Conservation (phyloP, 2,888 invertebrate species). For the Meliscaeva auricollis region DNA sequence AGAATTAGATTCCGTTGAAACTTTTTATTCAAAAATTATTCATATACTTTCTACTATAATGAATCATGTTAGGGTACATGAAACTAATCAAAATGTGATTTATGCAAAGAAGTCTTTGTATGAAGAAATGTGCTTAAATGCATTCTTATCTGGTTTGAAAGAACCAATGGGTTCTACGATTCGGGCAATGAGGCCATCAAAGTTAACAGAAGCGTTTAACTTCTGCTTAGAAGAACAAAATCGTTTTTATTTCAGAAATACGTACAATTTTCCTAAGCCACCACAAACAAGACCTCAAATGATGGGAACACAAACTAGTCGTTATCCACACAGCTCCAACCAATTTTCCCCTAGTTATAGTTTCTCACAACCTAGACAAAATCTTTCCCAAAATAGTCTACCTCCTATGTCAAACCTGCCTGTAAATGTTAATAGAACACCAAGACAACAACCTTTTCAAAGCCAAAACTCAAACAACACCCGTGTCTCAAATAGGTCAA, state of each 20-base stretch:
- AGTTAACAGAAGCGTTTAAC: constrained; percentile 36
- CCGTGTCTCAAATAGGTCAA: background rate
- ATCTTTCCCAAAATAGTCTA: too few relatives aligned
- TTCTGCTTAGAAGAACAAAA: constrained; percentile 63
- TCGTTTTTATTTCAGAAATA: background rate
- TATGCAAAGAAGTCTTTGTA: constrained; percentile 45
- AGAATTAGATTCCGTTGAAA: background rate
- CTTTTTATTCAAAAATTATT: background rate
- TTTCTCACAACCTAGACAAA: too few relatives aligned
- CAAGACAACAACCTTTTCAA: too few relatives aligned
- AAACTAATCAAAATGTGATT: constrained; percentile 44
- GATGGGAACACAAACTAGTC: background rate
- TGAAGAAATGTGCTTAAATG: constrained; percentile 60
- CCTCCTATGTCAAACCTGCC: too few relatives aligned
- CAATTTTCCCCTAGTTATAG: too few relatives aligned
- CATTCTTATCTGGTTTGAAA: constrained; percentile 54
- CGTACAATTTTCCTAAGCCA: too few relatives aligned
- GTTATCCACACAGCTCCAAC: background rate
- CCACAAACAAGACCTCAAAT: background rate
- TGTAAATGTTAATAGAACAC: too few relatives aligned
- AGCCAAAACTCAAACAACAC: too few relatives aligned
- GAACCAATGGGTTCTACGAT: constrained; percentile 63
- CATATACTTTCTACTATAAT: background rate
- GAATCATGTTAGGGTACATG: constrained; percentile 48
- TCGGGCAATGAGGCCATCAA: constrained; percentile 59